phyloP scores from a whole-genome alignment of 2,888 invertebrate genomes.

The Drosophila longiperda region DNA sequence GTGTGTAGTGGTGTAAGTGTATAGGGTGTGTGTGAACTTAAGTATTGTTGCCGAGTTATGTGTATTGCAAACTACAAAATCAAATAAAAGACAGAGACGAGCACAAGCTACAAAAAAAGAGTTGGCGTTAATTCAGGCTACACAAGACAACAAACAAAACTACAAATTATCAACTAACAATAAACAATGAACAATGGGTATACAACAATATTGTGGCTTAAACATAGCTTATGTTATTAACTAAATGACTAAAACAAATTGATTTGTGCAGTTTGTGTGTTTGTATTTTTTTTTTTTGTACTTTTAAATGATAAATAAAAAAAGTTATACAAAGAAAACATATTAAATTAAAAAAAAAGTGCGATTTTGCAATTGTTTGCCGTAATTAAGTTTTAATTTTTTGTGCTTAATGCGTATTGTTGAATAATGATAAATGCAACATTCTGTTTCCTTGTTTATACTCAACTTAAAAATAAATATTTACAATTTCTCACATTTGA shows the following conservation, averaged over 20 bases:
- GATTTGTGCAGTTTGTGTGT: slow-evolving; percentile 41
- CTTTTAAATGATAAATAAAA: background rate
- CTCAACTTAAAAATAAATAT: slow-evolving; percentile 27
- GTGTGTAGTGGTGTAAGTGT: slow-evolving; percentile 8
- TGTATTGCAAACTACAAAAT: slow-evolving; percentile 14
- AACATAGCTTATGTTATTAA: slow-evolving; percentile 40
- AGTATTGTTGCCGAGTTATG: slow-evolving; percentile 19
- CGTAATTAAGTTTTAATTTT: background rate
- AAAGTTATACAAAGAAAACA: slow-evolving; percentile 9
- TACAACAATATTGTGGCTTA: slow-evolving; percentile 45
- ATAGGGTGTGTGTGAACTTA: slow-evolving; percentile 8
- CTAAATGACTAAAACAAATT: slow-evolving; percentile 39
- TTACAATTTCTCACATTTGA: slow-evolving; percentile 12
- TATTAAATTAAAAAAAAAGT: slow-evolving; percentile 14
- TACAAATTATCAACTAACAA: slow-evolving; percentile 43
- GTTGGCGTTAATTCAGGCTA: slow-evolving; percentile 49
- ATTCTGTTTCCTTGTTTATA: background rate
- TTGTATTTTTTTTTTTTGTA: slow-evolving; percentile 10
- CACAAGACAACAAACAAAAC: slow-evolving; percentile 66
- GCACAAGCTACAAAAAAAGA: slow-evolving; percentile 40
- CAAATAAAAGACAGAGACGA: slow-evolving; percentile 37
- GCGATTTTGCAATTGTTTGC: slow-evolving; percentile 5
- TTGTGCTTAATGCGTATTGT: slow-evolving; percentile 3
- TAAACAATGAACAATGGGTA: slow-evolving; percentile 34
- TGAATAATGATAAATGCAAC: slow-evolving; percentile 15